phyloP scores from a whole-genome alignment of 2,888 invertebrate species.

The Euclidia mi region DNA sequence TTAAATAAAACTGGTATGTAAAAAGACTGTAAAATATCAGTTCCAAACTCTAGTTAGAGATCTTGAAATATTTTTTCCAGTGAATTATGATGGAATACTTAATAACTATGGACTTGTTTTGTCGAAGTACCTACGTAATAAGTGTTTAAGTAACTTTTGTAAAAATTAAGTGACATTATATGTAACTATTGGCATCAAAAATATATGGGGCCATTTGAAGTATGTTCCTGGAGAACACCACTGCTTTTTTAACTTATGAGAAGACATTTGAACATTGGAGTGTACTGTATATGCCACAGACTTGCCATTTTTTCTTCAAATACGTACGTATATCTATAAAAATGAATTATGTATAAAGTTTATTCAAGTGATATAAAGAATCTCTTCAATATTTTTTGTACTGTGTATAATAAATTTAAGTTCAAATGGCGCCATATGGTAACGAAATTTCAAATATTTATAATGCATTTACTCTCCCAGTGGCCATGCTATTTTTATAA shows the following conservation, averaged over 20 bases:
- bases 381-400: conserved; percentile 7
- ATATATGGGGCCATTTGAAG: conserved; percentile 44
- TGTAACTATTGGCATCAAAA: conserved; percentile 41
- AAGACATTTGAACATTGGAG: too few relatives aligned
- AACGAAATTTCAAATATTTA: conserved; percentile 48
- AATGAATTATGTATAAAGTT: background rate
- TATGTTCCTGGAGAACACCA: conserved; percentile 14
- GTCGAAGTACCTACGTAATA: conserved; percentile 42
- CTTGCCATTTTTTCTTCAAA: conserved; percentile 5
- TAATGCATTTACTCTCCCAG: conserved; percentile 79
- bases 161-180: conserved; percentile 35
- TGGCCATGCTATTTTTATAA: conserved; percentile 83
- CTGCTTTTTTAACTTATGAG: background rate
- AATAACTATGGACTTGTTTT: conserved; percentile 51
- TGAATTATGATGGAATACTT: conserved; percentile 55
- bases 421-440: conserved; percentile 42
- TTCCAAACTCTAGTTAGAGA: conserved; percentile 78
- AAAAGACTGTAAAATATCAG: conserved; percentile 87
- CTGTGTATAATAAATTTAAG: conserved; percentile 3
- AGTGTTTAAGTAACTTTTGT: conserved; percentile 52
- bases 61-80: conserved; percentile 69
- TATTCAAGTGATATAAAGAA: background rate
- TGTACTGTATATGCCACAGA: conserved; percentile 2
- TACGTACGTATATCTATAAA: background rate
- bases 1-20: conserved; percentile 76